Evolutionary conservation across 2,113 vertebrate genomes (phyloP), one percentile per base, ranked within the genome.

Genomic region (Halichoerus grypus): DNA sequence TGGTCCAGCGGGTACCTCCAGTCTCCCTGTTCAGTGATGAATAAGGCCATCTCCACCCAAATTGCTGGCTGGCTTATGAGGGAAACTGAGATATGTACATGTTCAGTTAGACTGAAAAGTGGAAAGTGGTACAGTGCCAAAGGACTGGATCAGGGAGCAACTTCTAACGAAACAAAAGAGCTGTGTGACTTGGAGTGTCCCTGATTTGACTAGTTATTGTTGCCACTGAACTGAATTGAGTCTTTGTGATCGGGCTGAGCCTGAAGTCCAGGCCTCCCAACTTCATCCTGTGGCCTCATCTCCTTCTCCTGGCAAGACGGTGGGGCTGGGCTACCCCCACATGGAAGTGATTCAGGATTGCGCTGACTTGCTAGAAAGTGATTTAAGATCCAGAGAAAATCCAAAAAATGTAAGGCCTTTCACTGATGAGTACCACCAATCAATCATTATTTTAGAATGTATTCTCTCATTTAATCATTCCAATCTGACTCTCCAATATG

Each of bases 351-450:
- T 53, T 49, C 42, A 53, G 31, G 51, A 51, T 46, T 51, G 13
- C 1, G 9, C 28, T 53, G 39, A 42, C 57, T 92, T 88, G 71
- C 36, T 65, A 71, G 51, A n/a, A 14, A 72, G 33, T 59, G 26
- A 51, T 49, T 92, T 67, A 79, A 80, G 26, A 12, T 84, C 13
- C 39, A 53, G 16, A 74, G 74, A 83, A 76, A 87, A 84, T 31
- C 22, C 19, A 72, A 59, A 89, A 86, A 46, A 93, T 72, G 28
- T 67, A 91, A 93, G 49, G 28, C 49, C 51, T 89, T 93, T 82
- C 46, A 22, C 69, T 12, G 16, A 18, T 85, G 31, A 46, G 3
- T 33, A 5, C 5, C 36, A 85, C 11, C 53, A 49, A 63, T 51
- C 28, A 55, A 55, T 42, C 67, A n/a, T 9, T 84, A 67, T 51